Base-by-base conservation (phyloP, 2,888 invertebrate species). In the Agrenia bidenticulata region DNA sequence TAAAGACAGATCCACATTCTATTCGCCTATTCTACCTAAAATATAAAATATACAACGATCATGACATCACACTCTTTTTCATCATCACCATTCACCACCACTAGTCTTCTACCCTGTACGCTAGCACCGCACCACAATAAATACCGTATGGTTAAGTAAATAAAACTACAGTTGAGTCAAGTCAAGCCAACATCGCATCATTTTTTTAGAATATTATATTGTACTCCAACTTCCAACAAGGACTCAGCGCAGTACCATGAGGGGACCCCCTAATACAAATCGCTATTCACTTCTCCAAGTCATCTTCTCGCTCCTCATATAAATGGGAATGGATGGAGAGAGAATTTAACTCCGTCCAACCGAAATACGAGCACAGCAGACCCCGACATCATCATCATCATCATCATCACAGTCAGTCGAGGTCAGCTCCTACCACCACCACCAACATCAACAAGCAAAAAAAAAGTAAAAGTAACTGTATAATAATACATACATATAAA, bases 221-320 rank as follows among this genome's bases (percentile, higher is more conserved):
- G n/a, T n/a, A n/a, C n/a, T n/a, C n/a, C n/a, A n/a, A n/a, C n/a
- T n/a, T n/a, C n/a, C n/a, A n/a, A n/a, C n/a, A n/a, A n/a, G n/a
- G n/a, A n/a, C n/a, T n/a, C n/a, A n/a, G n/a, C n/a, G n/a, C n/a
- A n/a, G n/a, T n/a, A n/a, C 32, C 32, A 32, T 32, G 4, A 32
- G 5, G 32, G 32, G 69, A 67, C 72, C 72, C 72, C 72, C 69
- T 72, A 64, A 69, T 66, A 65, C 58, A 67, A 67, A 70, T 70
- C 70, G 70, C 65, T 67, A 45, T 5, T 19, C 19, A 45, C 19
- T 45, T 17, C 45, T 32, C 32, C 32, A 32, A 32, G 32, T 32
- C 32, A 4, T 32, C 32, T 32, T 32, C 32, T 45, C 45, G 45
- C n/a, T 15, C 9, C 5, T 15, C 15, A n/a, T 5, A 45, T 19